Percentiles rank a stretch among this genome's conserved stretches.
Evolutionary conservation across 2,113 vertebrate species (phyloP).

Genomic region (Columba janthina): DNA sequence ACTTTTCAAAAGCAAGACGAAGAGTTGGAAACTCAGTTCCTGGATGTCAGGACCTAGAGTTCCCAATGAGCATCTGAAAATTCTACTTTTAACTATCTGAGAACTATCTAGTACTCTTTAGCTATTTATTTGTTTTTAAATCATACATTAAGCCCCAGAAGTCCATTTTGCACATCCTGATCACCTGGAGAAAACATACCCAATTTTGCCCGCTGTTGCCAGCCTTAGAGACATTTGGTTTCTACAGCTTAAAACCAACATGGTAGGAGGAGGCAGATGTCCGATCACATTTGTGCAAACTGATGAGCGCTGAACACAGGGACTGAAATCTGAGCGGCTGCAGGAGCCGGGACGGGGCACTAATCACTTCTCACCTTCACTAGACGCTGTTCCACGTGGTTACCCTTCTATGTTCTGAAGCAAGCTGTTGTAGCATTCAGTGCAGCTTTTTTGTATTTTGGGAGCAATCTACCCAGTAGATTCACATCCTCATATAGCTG

Average conservation of each 20-base stretch:
- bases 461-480: background rate
- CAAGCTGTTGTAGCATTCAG: background rate
- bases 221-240: background rate
- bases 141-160: background rate
- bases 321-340: rapidly evolving
- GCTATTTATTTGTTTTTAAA: background rate
- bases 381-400: background rate
- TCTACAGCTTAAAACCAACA: background rate
- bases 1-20: background rate
- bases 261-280: background rate
- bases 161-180: background rate
- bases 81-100: background rate
- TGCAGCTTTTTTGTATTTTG: background rate
- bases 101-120: background rate
- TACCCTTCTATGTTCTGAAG: background rate
- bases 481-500: background rate
- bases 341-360: background rate
- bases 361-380: background rate
- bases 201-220: background rate
- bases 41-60: background rate
- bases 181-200: background rate
- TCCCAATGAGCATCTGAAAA: background rate
- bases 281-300: background rate
- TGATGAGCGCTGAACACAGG: background rate
- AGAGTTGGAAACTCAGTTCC: background rate